phyloP scores from a whole-genome alignment of 2,113 vertebrate species.

The Gopherus flavomarginatus region DNA sequence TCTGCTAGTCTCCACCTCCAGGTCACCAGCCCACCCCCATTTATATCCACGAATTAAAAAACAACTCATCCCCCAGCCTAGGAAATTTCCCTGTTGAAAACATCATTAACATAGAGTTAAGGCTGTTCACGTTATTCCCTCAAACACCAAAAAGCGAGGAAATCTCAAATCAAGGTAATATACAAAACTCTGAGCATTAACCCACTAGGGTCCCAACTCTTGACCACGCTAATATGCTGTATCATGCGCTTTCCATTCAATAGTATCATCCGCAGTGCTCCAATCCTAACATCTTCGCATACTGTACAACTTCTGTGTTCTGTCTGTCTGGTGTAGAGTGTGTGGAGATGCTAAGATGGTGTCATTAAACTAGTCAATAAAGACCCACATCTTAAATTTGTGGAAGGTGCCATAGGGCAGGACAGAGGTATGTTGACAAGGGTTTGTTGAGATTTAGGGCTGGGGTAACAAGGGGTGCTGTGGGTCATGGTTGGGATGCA shows the following conservation, averaged over 20 bases:
- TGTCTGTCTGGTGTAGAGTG: not conserved
- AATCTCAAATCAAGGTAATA: not conserved
- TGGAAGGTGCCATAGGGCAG: not conserved
- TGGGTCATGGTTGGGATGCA: not conserved
- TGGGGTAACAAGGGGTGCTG: not conserved
- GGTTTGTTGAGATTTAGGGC: not conserved
- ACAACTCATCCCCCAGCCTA: not conserved
- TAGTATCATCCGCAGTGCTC: not conserved
- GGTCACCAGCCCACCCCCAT: not conserved
- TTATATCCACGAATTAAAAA: not conserved
- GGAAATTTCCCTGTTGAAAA: not conserved
- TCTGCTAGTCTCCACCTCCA: not conserved
- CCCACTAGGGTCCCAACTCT: accelerated
- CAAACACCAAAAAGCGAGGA: accelerated
- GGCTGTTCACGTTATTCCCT: not conserved
- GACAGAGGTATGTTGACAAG: not conserved
- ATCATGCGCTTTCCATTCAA: not conserved
- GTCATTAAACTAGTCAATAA: not conserved
- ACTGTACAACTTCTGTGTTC: not conserved
- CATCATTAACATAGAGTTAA: not conserved
- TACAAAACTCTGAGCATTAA: accelerated
- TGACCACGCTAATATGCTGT: not conserved
- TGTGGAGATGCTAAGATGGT: not conserved
- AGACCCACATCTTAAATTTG: not conserved
- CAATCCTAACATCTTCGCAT: not conserved